Conservation (phyloP, 2,113 vertebrate genomes). For the Phrynosoma platyrhinos region DNA sequence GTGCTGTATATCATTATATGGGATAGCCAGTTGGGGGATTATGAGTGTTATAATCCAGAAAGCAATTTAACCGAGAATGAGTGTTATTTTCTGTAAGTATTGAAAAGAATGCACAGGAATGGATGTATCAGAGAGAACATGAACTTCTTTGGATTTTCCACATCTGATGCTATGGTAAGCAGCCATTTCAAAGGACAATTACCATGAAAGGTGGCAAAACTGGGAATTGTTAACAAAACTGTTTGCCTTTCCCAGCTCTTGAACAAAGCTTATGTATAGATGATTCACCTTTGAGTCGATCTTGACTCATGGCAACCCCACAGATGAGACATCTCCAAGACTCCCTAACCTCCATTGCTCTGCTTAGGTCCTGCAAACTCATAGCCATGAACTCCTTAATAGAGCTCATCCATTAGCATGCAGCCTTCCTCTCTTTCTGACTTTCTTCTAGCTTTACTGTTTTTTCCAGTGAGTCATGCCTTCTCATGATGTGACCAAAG, state of each 20-base stretch:
- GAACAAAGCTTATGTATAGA: not conserved
- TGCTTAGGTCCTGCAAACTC: no score
- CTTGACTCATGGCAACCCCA: no score
- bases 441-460: no score
- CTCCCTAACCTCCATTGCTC: no score
- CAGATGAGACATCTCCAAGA: no score
- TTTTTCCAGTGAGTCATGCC: no score
- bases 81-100: not conserved
- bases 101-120: not conserved
- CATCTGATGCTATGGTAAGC: not conserved
- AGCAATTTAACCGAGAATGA: not conserved
- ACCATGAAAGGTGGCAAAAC: not conserved
- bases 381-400: no score
- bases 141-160: not conserved
- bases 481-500: not conserved
- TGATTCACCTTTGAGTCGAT: no score
- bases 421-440: no score
- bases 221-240: not conserved
- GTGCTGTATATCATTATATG: not conserved
- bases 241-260: not conserved
- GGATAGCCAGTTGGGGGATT: not conserved
- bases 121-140: not conserved
- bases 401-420: no score
- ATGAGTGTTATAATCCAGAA: not conserved
- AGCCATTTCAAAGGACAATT: not conserved